Evolutionary conservation across 2,888 invertebrate genomes (phyloP).

Genomic region (Oeneis ivallda): DNA sequence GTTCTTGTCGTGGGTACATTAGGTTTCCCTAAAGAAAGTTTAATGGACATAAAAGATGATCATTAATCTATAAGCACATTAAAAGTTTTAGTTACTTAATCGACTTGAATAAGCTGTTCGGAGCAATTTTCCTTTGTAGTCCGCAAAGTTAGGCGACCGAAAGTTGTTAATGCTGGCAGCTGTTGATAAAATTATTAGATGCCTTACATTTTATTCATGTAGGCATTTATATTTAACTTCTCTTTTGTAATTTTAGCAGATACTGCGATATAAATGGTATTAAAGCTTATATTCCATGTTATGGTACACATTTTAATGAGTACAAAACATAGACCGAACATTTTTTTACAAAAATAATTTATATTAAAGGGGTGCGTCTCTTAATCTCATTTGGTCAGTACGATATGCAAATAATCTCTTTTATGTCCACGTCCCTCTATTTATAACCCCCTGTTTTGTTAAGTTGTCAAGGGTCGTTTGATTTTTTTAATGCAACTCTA

Average conservation of each 20-base stretch:
- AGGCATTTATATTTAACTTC: no score
- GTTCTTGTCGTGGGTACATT: slow-evolving; percentile 24
- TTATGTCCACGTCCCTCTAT: slow-evolving; percentile 14
- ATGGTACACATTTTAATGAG: neutral
- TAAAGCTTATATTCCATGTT: neutral
- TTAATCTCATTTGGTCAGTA: slow-evolving; percentile 45
- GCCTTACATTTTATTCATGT: no score
- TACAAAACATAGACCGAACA: neutral
- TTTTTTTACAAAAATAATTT: neutral
- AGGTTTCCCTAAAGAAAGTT: slow-evolving; percentile 26
- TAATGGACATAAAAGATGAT: neutral
- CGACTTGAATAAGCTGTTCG: neutral
- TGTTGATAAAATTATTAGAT: no score
- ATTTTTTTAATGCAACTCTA: neutral
- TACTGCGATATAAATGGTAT: neutral
- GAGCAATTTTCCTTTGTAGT: neutral
- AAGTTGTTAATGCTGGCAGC: neutral
- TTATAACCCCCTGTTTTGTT: neutral
- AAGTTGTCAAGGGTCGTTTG: neutral
- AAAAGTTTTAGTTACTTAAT: slow-evolving; percentile 6
- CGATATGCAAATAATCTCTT: slow-evolving; percentile 37
- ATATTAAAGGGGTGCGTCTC: slow-evolving; percentile 41
- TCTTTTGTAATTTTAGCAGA: no score
- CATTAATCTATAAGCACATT: neutral
- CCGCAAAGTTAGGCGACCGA: neutral